A percentile compares a stretch with the other conserved stretches of the same genome.
Evolutionary conservation across 2,888 invertebrate species (phyloP).

Genomic region (Hirtodrosophila cameraria): DNA sequence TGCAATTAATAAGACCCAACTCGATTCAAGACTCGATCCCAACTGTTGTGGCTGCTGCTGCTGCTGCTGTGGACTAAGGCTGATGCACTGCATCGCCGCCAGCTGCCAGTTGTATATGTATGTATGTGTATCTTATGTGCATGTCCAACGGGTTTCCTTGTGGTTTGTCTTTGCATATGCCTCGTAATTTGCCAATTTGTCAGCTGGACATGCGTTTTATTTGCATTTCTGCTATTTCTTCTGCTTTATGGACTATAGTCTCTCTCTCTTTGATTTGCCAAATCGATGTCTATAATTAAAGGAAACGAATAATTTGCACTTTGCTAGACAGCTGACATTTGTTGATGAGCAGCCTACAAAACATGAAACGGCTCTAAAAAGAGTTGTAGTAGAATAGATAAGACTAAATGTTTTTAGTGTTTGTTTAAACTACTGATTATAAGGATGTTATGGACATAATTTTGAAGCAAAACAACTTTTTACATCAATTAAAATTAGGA

Average conservation of each 20-base stretch:
- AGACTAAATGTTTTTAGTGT: too few relatives aligned
- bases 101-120: constrained; percentile 11
- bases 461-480: too few relatives aligned
- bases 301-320: constrained; percentile 70
- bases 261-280: constrained; percentile 50
- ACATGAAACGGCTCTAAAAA: constrained; percentile 6
- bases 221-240: constrained; percentile 51
- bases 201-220: constrained; percentile 78
- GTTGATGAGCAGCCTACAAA: constrained; percentile 20
- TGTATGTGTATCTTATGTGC: not conserved
- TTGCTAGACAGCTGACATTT: constrained; percentile 33
- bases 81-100: constrained; percentile 44
- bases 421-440: too few relatives aligned
- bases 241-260: constrained; percentile 4
- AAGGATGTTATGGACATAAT: too few relatives aligned
- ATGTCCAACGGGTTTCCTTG: constrained; percentile 68
- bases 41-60: too few relatives aligned
- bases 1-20: constrained; percentile 73
- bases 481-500: too few relatives aligned
- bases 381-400: not conserved
- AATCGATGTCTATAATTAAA: constrained; percentile 59
- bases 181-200: constrained; percentile 74
- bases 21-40: constrained; percentile 13
- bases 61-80: constrained; percentile 3
- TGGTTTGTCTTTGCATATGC: constrained; percentile 37